Evolutionary conservation across 1,140 invertebrate species (phyloP).

Genomic region (Rhagoletis pomonella): DNA sequence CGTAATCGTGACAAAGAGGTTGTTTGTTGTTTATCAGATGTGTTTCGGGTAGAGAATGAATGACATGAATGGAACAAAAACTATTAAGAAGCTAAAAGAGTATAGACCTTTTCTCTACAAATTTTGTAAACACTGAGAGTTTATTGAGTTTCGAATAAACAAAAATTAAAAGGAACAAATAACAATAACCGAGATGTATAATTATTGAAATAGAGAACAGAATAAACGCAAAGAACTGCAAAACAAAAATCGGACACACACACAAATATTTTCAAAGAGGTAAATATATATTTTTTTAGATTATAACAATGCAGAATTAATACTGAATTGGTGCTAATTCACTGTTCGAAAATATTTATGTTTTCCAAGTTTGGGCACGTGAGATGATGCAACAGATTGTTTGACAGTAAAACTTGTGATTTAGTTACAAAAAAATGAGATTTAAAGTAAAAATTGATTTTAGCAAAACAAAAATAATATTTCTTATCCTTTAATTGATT

Average conservation of each 20-base stretch:
- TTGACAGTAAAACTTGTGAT: too few species aligned
- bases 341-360: too few species aligned
- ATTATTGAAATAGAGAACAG: neutral
- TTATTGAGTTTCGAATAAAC: neutral
- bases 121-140: constrained; percentile 16
- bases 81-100: neutral
- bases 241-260: neutral
- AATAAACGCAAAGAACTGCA: neutral
- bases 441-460: too few species aligned
- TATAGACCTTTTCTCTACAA: neutral
- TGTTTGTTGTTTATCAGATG: neutral
- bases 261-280: neutral
- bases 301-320: too few species aligned
- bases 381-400: too few species aligned
- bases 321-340: too few species aligned
- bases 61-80: neutral
- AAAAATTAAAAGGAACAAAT: neutral
- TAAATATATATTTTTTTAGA: too few species aligned
- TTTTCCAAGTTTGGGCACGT: too few species aligned
- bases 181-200: neutral
- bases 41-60: neutral
- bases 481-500: too few species aligned
- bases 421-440: too few species aligned
- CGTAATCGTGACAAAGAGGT: neutral
- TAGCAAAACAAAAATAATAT: too few species aligned